Conservation (phyloP, 2,113 vertebrate genomes). For the Ceyx melanurus region DNA sequence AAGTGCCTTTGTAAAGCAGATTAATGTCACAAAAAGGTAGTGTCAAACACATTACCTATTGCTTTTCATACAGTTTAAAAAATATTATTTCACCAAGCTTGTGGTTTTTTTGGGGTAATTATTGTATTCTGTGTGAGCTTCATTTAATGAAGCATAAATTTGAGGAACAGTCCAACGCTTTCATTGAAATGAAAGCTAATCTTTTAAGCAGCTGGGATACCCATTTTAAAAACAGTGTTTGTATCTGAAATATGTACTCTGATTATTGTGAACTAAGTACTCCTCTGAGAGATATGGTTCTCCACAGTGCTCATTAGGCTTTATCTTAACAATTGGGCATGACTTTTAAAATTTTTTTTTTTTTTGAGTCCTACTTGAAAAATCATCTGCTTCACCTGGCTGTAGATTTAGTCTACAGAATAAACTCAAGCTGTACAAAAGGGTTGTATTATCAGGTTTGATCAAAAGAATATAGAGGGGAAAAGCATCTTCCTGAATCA, state of each 20-base stretch:
- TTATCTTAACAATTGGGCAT: neutral
- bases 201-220: neutral
- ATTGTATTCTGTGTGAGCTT: neutral
- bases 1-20: neutral
- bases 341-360: neutral
- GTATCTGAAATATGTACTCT: neutral
- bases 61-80: neutral
- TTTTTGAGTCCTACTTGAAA: neutral
- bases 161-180: neutral
- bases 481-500: neutral
- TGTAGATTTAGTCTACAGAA: neutral
- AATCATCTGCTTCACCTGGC: neutral
- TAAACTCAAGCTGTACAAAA: neutral
- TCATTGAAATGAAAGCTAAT: neutral
- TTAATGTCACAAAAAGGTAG: neutral
- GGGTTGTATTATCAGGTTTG: neutral
- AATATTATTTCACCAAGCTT: neutral
- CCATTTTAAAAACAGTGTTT: neutral
- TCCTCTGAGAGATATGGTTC: neutral
- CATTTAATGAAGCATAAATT: neutral
- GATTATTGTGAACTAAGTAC: neutral
- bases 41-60: neutral
- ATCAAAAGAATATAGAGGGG: neutral
- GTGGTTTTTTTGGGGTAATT: neutral
- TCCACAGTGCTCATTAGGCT: neutral